phyloP scores from a whole-genome alignment of 2,113 vertebrate species.

The Ictidomys tridecemlineatus region DNA sequence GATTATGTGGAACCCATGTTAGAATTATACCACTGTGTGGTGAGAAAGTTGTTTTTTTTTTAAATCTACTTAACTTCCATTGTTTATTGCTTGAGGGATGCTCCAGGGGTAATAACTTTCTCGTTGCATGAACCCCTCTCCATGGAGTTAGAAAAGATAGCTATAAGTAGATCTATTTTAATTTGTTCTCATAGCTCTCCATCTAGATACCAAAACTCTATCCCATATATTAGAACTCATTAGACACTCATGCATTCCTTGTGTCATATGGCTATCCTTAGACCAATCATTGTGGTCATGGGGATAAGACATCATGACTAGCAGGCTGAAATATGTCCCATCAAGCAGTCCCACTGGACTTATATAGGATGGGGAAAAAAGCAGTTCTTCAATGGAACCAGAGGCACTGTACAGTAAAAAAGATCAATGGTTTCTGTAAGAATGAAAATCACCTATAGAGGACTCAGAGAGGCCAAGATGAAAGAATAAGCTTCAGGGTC shows the following conservation, averaged over 20 bases:
- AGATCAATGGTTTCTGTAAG: background rate
- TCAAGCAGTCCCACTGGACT: background rate
- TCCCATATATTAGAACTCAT: background rate
- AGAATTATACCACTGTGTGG: background rate
- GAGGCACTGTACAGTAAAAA: background rate
- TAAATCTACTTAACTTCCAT: background rate
- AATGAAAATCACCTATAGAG: slow-evolving; percentile 5
- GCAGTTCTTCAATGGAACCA: background rate
- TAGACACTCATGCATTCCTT: background rate
- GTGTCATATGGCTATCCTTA: background rate
- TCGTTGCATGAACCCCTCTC: background rate
- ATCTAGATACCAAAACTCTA: background rate
- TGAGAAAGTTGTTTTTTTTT: background rate
- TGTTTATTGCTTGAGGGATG: background rate
- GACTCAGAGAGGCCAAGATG: background rate
- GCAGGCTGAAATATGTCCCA: background rate
- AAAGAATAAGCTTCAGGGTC: background rate
- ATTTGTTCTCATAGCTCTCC: background rate
- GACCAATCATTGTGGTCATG: background rate
- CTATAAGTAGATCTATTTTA: background rate
- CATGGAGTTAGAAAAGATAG: slow-evolving; percentile 8
- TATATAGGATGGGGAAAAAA: background rate
- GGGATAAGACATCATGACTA: background rate
- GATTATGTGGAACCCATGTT: background rate
- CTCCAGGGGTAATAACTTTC: background rate